Evolutionary conservation across 1,140 invertebrate species (phyloP).

Genomic region (Brachionus rubens): DNA sequence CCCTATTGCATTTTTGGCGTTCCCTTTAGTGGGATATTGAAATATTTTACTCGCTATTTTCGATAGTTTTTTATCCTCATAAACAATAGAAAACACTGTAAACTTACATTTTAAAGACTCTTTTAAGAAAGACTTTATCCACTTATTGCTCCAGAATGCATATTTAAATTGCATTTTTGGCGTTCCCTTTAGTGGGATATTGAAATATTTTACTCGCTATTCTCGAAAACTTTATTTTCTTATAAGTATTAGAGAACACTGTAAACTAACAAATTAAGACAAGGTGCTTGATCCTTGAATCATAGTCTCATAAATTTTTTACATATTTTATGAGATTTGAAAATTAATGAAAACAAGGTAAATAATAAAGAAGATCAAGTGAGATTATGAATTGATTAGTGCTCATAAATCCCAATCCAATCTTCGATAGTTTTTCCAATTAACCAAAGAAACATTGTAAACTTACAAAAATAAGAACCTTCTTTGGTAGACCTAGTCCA

Average conservation of each 20-base stretch:
- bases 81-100: background rate
- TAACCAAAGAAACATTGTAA: no score
- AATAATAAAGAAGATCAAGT: conserved; percentile 44
- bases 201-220: background rate
- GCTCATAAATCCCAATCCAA: conserved; percentile 42
- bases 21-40: background rate
- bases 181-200: background rate
- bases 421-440: conserved; percentile 1
- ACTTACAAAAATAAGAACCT: no score
- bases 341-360: background rate
- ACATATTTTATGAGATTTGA: background rate
- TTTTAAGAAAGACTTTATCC: no score
- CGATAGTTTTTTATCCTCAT: background rate
- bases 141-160: background rate
- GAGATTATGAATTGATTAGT: conserved; percentile 36
- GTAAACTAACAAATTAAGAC: background rate
- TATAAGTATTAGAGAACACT: no score
- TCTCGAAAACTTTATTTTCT: background rate
- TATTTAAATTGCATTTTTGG: background rate
- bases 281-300: background rate
- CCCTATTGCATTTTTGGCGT: background rate
- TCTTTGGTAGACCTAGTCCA: no score
- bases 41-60: background rate
- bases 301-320: background rate
- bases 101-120: background rate